Evolutionary conservation across 2,888 invertebrate genomes (phyloP), one percentile per base, ranked within the genome.

Genomic region (Andricus quercusramuli): DNA sequence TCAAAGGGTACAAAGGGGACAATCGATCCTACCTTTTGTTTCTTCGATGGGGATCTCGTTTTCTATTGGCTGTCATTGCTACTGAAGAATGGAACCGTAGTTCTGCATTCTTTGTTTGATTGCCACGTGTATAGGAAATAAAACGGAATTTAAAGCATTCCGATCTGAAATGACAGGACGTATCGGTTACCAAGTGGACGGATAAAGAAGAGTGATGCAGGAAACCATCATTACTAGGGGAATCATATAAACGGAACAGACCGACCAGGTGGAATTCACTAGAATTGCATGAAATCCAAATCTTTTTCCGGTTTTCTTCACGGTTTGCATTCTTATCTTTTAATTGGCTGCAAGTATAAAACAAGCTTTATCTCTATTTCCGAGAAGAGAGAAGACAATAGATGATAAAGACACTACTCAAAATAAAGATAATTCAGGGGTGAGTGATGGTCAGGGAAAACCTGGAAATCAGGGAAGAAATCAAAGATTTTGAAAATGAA

Each of bases 1-100:
- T 79, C 79, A 51, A 68, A 77, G 79, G 74, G 74, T 74, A 74
- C 74, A 74, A 74, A 74, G 51, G 74, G 83, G 81, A 83, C 81
- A 81, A 81, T 81, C 79, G 81, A 74, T 74, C 74, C 51, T 56
- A 56, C 32, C 74, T 74, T 56, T 74, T 74, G 74, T 74, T 74
- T 74, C 74, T 74, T 74, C 29, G 56, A 74, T 74, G 74, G 74
- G 74, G 74, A 74, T 74, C 74, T 74, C 56, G 32, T 56, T 74
- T 74, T 56, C 56, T 56, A 74, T 74, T 74, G 74, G 74, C 32
- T 56, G 56, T 51, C 56, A 74, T n/a, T 74, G 56, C 74, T 15
- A 51, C 74, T 74, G 32, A 56, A 74, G 74, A 74, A 56, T 74
- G 56, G n/a, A 74, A 56, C 74, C 74, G 29, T 32, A 20, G 74